Conservation (phyloP, 2,797 vertebrate genomes). For the Lerista edwardsae region DNA sequence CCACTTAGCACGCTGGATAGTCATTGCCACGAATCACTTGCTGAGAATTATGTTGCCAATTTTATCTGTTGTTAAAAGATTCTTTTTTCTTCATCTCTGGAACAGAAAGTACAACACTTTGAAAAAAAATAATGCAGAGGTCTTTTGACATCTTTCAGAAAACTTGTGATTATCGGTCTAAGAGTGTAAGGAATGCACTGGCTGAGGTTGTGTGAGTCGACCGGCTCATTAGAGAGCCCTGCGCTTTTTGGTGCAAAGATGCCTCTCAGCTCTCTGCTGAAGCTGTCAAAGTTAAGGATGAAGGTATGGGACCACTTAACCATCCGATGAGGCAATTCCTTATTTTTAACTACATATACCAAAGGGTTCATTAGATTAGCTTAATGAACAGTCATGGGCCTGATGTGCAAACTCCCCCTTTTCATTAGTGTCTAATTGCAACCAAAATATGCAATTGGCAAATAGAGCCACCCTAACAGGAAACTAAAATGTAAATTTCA, state of each 20-base stretch:
- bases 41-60: slow-evolving; percentile 18
- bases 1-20: neutral
- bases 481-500: slow-evolving; percentile 38
- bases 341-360: slow-evolving; percentile 54
- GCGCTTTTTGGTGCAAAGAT: slow-evolving; percentile 34
- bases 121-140: slow-evolving; percentile 38
- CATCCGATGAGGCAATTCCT: slow-evolving; percentile 36
- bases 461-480: slow-evolving; percentile 26
- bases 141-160: slow-evolving; percentile 59
- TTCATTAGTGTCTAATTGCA: slow-evolving; percentile 42
- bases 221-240: slow-evolving; percentile 56
- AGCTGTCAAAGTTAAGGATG: slow-evolving; percentile 60
- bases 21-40: slow-evolving; percentile 27
- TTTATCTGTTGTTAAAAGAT: slow-evolving; percentile 23
- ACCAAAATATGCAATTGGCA: slow-evolving; percentile 44
- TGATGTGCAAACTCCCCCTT: slow-evolving; percentile 38
- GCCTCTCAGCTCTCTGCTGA: neutral
- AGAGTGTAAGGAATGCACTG: slow-evolving; percentile 66
- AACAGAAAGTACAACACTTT: slow-evolving; percentile 51
- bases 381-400: slow-evolving; percentile 53
- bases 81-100: slow-evolving; percentile 23
- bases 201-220: slow-evolving; percentile 50
- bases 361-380: slow-evolving; percentile 51
- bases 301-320: slow-evolving; percentile 52
- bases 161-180: slow-evolving; percentile 50